Conservation (phyloP, 2,888 invertebrate genomes). For the Brachylomia viminalis region DNA sequence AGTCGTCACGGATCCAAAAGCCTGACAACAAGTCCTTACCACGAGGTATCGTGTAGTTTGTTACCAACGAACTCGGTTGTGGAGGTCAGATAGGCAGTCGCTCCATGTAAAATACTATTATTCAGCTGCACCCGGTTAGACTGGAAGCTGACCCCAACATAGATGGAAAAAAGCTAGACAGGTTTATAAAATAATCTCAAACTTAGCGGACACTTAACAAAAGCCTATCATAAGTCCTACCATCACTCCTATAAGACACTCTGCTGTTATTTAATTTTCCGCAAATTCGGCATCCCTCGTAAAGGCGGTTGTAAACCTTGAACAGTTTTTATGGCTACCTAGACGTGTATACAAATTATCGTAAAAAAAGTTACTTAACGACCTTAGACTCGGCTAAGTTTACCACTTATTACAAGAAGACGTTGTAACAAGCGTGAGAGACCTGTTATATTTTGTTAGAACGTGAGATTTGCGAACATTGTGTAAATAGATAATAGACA, state of each 20-base stretch:
- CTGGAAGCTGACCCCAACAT: too few species aligned
- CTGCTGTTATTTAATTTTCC: slow-evolving; percentile 55
- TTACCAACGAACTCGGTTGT: neutral
- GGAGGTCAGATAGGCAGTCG: neutral
- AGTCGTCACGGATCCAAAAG: neutral
- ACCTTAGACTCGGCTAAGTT: slow-evolving; percentile 41
- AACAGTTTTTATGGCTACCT: slow-evolving; percentile 52
- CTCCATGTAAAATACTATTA: neutral
- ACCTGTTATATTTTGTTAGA: slow-evolving; percentile 4
- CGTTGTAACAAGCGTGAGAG: slow-evolving; percentile 19
- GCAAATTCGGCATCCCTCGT: slow-evolving; percentile 60
- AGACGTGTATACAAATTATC: slow-evolving; percentile 58
- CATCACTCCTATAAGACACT: slow-evolving; percentile 31
- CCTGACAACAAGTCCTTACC: too few species aligned
- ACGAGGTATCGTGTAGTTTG: neutral
- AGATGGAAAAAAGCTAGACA: neutral
- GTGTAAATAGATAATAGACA: neutral
- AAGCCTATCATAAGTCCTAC: neutral
- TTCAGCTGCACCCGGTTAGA: neutral
- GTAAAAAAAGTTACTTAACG: slow-evolving; percentile 67
- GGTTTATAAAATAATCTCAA: neutral
- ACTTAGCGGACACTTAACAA: neutral
- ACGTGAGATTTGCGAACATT: slow-evolving; percentile 10
- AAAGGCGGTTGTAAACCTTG: slow-evolving; percentile 59
- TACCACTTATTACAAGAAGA: slow-evolving; percentile 41